A percentile compares a stretch with the other conserved stretches of the same genome.
Conservation (phyloP, 2,113 vertebrate genomes). For the Clarias gariepinus region DNA sequence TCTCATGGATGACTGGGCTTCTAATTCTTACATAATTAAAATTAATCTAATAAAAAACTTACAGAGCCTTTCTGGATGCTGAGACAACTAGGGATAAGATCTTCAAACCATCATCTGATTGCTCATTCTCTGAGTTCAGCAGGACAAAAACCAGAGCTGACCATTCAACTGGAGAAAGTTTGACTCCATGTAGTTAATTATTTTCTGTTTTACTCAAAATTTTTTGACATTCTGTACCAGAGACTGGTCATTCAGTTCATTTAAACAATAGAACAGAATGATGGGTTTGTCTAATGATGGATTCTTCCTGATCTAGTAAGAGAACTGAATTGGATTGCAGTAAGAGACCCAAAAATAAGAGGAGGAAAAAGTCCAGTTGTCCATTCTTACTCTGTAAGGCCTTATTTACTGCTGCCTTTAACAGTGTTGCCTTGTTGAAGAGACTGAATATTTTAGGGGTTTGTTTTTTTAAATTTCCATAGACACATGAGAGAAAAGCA, state of each 20-base stretch:
- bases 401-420: conserved; percentile 8
- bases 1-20: too few species aligned
- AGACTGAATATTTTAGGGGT: not conserved
- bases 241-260: not conserved
- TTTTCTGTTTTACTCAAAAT: not conserved
- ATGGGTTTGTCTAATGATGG: not conserved
- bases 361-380: too few species aligned
- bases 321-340: not conserved
- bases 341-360: conserved; percentile 12
- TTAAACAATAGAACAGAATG: conserved; percentile 1
- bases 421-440: not conserved
- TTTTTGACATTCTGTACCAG: not conserved
- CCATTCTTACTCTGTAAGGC: not conserved
- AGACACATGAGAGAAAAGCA: conserved; percentile 21
- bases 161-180: conserved; percentile 8
- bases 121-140: conserved; percentile 14
- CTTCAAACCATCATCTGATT: not conserved
- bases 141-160: conserved; percentile 15
- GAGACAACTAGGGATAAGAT: not conserved
- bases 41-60: not conserved
- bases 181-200: not conserved
- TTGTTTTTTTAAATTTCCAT: not conserved
- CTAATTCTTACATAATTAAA: too few species aligned
- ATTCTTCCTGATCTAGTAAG: not conserved
- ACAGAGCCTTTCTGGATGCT: conserved; percentile 4